phyloP scores from a whole-genome alignment of 2,797 vertebrate species.

The Uromys caudimaculatus region DNA sequence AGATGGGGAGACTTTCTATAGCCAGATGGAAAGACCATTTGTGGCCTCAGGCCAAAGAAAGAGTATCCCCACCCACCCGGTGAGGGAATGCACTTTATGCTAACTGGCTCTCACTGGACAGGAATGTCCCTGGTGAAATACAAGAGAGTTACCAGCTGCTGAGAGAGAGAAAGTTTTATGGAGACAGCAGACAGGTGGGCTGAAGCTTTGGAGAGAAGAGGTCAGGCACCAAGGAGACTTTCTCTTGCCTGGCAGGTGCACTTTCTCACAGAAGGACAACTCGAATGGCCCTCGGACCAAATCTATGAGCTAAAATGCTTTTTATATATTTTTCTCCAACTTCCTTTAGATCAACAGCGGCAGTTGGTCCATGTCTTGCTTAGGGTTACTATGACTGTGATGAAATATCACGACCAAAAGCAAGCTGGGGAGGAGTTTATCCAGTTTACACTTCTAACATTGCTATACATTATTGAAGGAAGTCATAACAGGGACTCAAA shows the following conservation, averaged over 20 bases:
- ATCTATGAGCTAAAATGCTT: background rate
- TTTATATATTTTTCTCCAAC: background rate
- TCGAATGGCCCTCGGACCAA: background rate
- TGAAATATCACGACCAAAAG: background rate
- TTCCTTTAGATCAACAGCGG: background rate
- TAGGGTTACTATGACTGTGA: background rate
- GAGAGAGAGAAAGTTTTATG: background rate
- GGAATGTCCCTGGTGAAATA: background rate
- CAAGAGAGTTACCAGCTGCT: background rate
- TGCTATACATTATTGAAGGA: background rate
- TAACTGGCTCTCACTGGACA: background rate
- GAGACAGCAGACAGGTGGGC: background rate
- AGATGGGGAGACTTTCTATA: background rate
- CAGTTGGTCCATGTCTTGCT: background rate
- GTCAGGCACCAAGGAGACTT: rapidly evolving
- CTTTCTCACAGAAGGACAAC: background rate
- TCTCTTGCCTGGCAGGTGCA: background rate
- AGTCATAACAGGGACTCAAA: background rate
- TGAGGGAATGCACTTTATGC: background rate
- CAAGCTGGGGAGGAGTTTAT: background rate
- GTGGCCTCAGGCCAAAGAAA: background rate
- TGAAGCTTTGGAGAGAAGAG: background rate
- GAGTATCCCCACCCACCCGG: background rate
- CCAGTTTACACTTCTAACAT: background rate
- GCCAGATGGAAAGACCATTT: background rate